A percentile compares a stretch with the other conserved stretches of the same genome.
Evolutionary conservation across 2,888 invertebrate species (phyloP).

Genomic region (Ariolimax columbianus): DNA sequence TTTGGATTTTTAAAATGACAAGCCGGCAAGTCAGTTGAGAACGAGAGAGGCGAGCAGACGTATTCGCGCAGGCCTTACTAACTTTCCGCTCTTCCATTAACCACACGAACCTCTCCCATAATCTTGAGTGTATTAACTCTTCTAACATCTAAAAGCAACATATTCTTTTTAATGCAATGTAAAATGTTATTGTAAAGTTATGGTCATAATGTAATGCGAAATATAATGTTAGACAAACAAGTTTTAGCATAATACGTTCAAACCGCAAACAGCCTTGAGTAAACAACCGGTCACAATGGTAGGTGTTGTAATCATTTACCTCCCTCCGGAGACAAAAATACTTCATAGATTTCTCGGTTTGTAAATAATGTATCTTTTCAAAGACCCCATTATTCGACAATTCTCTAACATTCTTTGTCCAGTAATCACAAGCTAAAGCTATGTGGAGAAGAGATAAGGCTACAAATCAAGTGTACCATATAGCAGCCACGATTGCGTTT

Average conservation of each 20-base stretch:
- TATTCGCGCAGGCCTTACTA: conserved; percentile 49
- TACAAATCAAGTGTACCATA: neutral
- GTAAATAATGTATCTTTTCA: neutral
- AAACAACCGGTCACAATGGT: conserved; percentile 2
- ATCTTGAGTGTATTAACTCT: too few species aligned
- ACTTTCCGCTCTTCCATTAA: conserved; percentile 61
- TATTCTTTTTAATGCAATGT: too few species aligned
- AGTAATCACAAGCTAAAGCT: neutral
- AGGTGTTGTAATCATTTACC: conserved; percentile 20
- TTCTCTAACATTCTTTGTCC: neutral
- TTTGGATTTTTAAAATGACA: too few species aligned
- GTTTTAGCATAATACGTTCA: neutral
- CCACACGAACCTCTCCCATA: too few species aligned
- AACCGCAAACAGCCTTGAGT: conserved; percentile 35
- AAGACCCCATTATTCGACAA: neutral
- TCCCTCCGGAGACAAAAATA: conserved; percentile 20
- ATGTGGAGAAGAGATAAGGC: too few species aligned
- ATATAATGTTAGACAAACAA: neutral
- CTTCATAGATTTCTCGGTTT: neutral
- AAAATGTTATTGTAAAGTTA: too few species aligned
- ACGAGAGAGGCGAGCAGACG: conserved; percentile 28
- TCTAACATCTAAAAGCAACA: too few species aligned
- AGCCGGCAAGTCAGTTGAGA: too few species aligned
- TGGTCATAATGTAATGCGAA: too few species aligned
- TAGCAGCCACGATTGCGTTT: conserved; percentile 26